Evolutionary conservation across 2,797 vertebrate species (phyloP), one percentile per base, ranked within the genome.

Genomic region (Gila robusta): DNA sequence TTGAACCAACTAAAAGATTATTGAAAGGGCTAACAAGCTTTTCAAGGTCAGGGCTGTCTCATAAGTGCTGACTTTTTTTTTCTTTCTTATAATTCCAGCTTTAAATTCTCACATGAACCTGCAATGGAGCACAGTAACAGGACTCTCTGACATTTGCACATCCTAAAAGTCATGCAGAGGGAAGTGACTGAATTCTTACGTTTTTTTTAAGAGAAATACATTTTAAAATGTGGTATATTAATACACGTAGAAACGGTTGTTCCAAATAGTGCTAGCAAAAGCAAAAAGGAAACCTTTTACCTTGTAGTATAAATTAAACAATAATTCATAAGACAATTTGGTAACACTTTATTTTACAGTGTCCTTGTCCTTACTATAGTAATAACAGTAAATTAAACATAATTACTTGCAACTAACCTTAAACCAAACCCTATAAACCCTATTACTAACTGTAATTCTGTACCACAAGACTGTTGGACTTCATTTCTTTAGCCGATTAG

Each of bases 21-120:
- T 5, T 19, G 32, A 67, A 79, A n/a, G 23, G 44, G 32, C 59
- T 77, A 26, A 41, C 47, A 28, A 56, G n/a, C 44, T 84, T 77
- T 84, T 41, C 62, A 84, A 84, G 74, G 74, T 84, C 74, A 84
- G 3, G 35, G 49, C 52, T 85, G n/a, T 16, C 47, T 16, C 41
- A n/a, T 66, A 8, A 47, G 59, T 26, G 23, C 78, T 47, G 56
- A 4, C 0, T 66, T 56, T 79, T 6, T 41, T 62, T 49, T 28
- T 6, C 8, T 17, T 35, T 6, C 28, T 77, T 35, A 49, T 44
- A 17, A 64, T 64, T 32, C 64, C 19, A 44, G 26, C 49, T 41
- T 56, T 47, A 28, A 81, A 54, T 19, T 54, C 67, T 70, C 16
- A 56, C 32, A 69, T 35, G 11, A 49, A 49, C n/a, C 78, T 80